Evolutionary conservation across 2,113 vertebrate genomes (phyloP), one percentile per base, ranked within the genome.

Genomic region (Cettia cetti): DNA sequence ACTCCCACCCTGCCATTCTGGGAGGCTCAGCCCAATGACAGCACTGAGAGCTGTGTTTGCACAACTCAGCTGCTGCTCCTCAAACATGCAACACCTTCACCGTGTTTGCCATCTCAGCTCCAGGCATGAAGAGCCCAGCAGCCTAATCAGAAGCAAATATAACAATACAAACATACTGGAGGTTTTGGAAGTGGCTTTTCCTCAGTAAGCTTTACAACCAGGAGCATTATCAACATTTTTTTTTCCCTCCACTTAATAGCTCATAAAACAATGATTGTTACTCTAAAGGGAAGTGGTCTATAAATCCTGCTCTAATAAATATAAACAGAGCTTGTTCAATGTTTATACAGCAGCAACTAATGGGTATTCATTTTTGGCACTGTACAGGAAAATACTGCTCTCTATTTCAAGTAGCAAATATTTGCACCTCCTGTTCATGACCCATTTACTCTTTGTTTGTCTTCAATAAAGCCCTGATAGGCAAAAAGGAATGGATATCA

Each of bases 281-380:
- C 82, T 90, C 63, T 81, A 59, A 97, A 95, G 52, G 70, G 78
- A 97, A 96, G 94, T 44, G 60, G 85, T 82, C 95, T 93, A 92
- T 94, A 95, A 97, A 97, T 95, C 70, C 86, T 92, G n/a, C 86
- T 78, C 88, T 93, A 94, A 91, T 79, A 96, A 96, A 97, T 86
- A 96, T 61, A 96, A 97, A 95, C 95, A 84, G 85, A 4, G 17
- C 63, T 94, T 89, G 65, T 56, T 87, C 90, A 94, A 59, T 96
- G 92, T 84, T 96, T 96, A 82, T 50, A 89, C 53, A 86, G 52
- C 53, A 88, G 88, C 78, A 95, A 86, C 68, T 95, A 96, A 96
- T 92, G 94, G 82, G 61, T 77, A 92, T 91, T 96, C 88, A 95
- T 93, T 95, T 95, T 92, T 95, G 97, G 95, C 95, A 92, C 77